Base-by-base conservation (phyloP, 2,797 vertebrate species). In the Champsocephalus gunnari region DNA sequence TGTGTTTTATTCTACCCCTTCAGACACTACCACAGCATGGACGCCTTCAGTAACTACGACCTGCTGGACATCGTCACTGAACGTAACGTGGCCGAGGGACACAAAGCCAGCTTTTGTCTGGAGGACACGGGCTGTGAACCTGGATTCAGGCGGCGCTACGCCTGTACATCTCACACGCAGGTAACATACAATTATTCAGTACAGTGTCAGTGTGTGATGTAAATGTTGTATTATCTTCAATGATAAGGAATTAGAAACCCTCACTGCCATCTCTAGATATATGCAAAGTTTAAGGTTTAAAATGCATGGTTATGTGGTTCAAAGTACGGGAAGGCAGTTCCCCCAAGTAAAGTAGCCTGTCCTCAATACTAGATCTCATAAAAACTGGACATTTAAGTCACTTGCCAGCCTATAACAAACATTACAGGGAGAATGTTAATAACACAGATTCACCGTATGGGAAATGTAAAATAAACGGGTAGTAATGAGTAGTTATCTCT, bases 11-110 rank as follows among this genome's bases (percentile, higher is more conserved):
- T 57, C 50, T 59, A 1, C 48, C 1, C 13, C 16, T 43, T 64
- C 72, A 96, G 96, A 83, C 96, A 96, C 75, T 96, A 94, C 87
- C 96, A 96, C 93, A 97, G 96, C 88, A 97, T 97, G 96, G 96
- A 97, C 6, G 95, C 96, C 43, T 97, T 97, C 86, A 97, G 96
- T 77, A 93, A 95, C 81, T 97, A 97, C 9, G 96, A 97, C 84
- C 93, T 97, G 38, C 81, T 97, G 82, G 95, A 96, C 8, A n/a
- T 87, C 9, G 63, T 60, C 55, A 91, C 91, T 0, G 93, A 94
- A 32, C 86, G 48, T 0, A 96, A 95, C 65, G 95, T 97, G 41
- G 96, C 96, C 0, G 96, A 97, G 60, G 96, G 96, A 32, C 96
- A 97, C 89, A 97, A 97, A 79, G 96, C 96, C 83, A 97, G 96